Evolutionary conservation across 2,113 vertebrate species (phyloP), one percentile per base, ranked within the genome.

Genomic region (Anhinga rufa): DNA sequence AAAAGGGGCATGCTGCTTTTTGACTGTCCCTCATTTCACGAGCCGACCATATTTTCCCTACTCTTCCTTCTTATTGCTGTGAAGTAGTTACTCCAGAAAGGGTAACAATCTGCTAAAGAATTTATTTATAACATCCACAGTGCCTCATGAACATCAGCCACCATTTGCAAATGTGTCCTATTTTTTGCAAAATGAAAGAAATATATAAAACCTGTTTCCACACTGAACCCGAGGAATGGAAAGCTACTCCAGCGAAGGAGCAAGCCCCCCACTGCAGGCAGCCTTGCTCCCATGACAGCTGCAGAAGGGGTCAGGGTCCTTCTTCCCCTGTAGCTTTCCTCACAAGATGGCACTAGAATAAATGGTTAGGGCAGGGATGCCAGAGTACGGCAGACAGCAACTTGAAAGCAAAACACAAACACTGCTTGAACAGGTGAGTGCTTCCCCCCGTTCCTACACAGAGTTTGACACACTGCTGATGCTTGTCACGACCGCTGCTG

Each of bases 351-450:
- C 84, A 57, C 52, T 28, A 40, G 24, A 70, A 82, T 17, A 77
- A 94, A 85, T 3, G 66, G 34, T 8, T 24, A 52, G 82, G 75
- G 62, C 68, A 90, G 54, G 14, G 46, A 58, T 66, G 66, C 49
- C 94, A 77, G 64, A 31, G 55, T 54, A 22, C 0, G 9, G 62
- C 79, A 70, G 54, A 77, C 49, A 46, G 68, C 46, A 66, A 40
- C 46, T 82, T 83, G 26, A 88, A 94, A 90, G 76, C 68, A 66
- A 65, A 94, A 32, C 79, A 86, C 28, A 65, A 88, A 83, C 9
- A 62, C 22, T 77, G 76, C 76, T 70, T 29, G 51, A 93, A 62
- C 36, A 92, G 85, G 70, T 22, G 75, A 95, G 71, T 34, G 71
- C 40, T 87, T 72, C 64, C 88, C 32, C 64, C 58, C 72, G 75